Percentiles rank a stretch among this genome's conserved stretches.
Evolutionary conservation across 2,888 invertebrate genomes (phyloP).

Genomic region (Epiblema foenella): DNA sequence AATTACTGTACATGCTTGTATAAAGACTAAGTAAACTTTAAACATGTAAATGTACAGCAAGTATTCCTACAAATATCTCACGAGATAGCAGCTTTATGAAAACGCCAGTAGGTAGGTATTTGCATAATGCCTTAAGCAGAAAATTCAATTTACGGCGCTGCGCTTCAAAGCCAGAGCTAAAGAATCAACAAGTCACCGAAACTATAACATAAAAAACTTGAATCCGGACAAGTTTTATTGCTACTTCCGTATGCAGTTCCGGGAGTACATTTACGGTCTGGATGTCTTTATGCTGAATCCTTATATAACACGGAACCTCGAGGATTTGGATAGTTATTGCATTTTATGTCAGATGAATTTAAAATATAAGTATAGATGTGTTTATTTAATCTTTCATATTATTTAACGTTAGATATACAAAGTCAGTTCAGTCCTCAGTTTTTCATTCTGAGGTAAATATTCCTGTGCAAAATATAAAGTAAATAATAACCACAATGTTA

Average conservation of each 20-base stretch:
- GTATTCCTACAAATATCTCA: background rate
- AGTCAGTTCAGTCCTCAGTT: background rate
- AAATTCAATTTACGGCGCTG: constrained; percentile 47
- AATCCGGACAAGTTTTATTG: constrained; percentile 48
- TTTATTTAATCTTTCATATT: background rate
- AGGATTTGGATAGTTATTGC: constrained; percentile 19
- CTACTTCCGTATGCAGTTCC: constrained; percentile 49
- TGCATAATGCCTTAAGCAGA: constrained; percentile 44
- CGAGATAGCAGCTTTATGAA: constrained; percentile 1
- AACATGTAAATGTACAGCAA: background rate
- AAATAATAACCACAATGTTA: too few species aligned
- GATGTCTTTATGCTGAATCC: constrained; percentile 47
- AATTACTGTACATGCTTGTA: too few species aligned
- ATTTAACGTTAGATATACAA: background rate
- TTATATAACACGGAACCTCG: constrained; percentile 32
- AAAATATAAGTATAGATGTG: background rate
- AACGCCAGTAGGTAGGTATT: constrained; percentile 46
- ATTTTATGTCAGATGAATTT: constrained; percentile 10
- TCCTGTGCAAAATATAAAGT: background rate
- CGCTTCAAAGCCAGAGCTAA: constrained; percentile 43
- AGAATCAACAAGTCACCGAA: constrained; percentile 47
- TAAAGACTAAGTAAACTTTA: too few species aligned
- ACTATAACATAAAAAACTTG: constrained; percentile 44
- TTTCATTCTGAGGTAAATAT: background rate
- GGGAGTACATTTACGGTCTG: constrained; percentile 46